Conservation (phyloP, 2,797 vertebrate genomes). For the Phrynocephalus guinanensis region DNA sequence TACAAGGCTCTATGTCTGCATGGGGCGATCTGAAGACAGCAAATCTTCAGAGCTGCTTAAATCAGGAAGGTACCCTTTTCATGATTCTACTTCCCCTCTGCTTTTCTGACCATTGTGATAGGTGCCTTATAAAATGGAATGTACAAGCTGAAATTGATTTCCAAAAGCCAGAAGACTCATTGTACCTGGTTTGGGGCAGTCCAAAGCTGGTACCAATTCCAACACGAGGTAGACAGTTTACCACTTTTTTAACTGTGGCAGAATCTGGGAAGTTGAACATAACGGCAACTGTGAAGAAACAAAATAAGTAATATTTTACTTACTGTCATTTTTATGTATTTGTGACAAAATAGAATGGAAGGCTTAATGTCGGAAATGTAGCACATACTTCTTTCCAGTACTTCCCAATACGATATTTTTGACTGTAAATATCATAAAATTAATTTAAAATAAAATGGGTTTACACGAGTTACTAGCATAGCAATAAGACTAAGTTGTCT, state of each 20-base stretch:
- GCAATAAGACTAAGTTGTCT: no score
- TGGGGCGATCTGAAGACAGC: not conserved
- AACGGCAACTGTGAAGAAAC: conserved; percentile 84
- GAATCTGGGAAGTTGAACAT: conserved; percentile 98
- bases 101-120: not conserved
- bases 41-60: not conserved
- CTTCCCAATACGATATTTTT: not conserved
- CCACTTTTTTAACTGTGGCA: conserved; percentile 94
- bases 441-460: conserved; percentile 7
- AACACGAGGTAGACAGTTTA: conserved; percentile 93
- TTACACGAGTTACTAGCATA: not conserved
- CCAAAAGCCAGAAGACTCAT: not conserved
- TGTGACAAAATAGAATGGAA: conserved; percentile 47
- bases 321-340: conserved; percentile 46
- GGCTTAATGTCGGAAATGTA: conserved; percentile 34
- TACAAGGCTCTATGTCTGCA: not conserved
- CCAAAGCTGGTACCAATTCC: conserved; percentile 97
- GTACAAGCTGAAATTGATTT: not conserved
- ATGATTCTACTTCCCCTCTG: not conserved
- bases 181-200: conserved; percentile 94
- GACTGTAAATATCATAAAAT: not conserved
- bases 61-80: not conserved
- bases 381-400: conserved; percentile 22
- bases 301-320: conserved; percentile 29
- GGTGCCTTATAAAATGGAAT: not conserved